Conservation (phyloP, 1,140 invertebrate species). For the Alviniconcha marisindica region DNA sequence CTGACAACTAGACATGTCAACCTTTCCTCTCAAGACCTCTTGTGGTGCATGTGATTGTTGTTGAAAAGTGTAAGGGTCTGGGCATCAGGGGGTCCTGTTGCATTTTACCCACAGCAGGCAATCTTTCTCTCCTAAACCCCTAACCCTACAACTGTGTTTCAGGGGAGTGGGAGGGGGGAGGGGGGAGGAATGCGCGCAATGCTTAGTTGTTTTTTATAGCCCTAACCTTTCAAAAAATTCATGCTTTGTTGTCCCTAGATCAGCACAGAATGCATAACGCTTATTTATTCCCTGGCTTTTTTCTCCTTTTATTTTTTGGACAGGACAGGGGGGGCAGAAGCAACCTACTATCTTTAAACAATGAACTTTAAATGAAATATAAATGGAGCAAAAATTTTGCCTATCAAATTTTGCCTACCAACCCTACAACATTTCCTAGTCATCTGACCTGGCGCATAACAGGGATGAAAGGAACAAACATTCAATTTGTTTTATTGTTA, state of each 20-base stretch:
- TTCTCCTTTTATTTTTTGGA: neutral
- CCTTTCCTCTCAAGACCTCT: constrained; percentile 41
- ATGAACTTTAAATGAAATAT: too few relatives aligned
- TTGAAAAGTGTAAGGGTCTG: constrained; percentile 42
- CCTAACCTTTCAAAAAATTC: too few relatives aligned
- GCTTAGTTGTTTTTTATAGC: too few relatives aligned
- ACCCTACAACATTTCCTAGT: neutral
- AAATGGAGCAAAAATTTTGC: neutral
- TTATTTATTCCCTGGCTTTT: neutral
- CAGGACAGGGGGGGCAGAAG: constrained; percentile 8
- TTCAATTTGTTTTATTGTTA: neutral
- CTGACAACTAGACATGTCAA: constrained; percentile 29
- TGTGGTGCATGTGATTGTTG: constrained; percentile 43
- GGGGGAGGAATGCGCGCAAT: neutral
- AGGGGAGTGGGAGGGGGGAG: too few relatives aligned
- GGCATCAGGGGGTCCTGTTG: constrained; percentile 32
- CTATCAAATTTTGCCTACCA: constrained; percentile 29
- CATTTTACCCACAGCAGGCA: neutral
- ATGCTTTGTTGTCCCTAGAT: too few relatives aligned
- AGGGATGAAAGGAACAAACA: constrained; percentile 27
- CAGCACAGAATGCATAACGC: too few relatives aligned
- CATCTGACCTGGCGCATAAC: constrained; percentile 34
- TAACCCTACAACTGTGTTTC: neutral
- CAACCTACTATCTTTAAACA: neutral
- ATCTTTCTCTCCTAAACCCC: neutral